Evolutionary conservation across 2,113 vertebrate genomes (phyloP).

Genomic region (Euleptes europaea): DNA sequence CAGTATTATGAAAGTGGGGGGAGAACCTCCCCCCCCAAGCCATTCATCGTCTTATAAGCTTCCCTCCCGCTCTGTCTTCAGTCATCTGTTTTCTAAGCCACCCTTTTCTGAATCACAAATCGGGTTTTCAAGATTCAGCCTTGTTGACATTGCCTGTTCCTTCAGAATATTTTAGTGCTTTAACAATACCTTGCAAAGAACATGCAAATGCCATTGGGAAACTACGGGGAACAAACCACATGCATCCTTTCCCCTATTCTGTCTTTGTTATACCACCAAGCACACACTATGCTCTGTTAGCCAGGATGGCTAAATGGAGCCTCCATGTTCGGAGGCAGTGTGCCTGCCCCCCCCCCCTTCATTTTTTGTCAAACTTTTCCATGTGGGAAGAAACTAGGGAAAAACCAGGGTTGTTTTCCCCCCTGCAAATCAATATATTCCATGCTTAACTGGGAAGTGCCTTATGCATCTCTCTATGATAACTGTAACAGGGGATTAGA

Average conservation of each 20-base stretch:
- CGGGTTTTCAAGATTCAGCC: neutral
- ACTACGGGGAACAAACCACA: neutral
- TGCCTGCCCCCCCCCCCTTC: too few species aligned
- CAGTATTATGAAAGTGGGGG: neutral
- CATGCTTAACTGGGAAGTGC: neutral
- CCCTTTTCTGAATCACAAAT: neutral
- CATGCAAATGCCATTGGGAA: accelerated
- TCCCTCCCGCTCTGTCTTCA: neutral
- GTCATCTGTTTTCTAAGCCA: too few species aligned
- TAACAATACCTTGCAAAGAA: neutral
- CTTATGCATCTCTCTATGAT: too few species aligned
- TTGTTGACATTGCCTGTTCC: neutral
- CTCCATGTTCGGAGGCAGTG: too few species aligned
- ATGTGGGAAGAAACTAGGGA: neutral
- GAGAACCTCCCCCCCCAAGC: too few species aligned
- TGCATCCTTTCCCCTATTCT: too few species aligned
- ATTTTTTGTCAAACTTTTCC: neutral
- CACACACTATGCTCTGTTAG: too few species aligned
- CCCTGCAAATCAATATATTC: neutral
- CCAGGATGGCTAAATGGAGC: too few species aligned
- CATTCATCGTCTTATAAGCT: neutral
- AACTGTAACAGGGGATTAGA: neutral
- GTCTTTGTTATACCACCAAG: neutral
- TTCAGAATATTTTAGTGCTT: neutral
- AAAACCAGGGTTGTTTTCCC: too few species aligned